Evolutionary conservation across 2,888 invertebrate genomes (phyloP), one percentile per base, ranked within the genome.

Genomic region (Campopleginae sp.): DNA sequence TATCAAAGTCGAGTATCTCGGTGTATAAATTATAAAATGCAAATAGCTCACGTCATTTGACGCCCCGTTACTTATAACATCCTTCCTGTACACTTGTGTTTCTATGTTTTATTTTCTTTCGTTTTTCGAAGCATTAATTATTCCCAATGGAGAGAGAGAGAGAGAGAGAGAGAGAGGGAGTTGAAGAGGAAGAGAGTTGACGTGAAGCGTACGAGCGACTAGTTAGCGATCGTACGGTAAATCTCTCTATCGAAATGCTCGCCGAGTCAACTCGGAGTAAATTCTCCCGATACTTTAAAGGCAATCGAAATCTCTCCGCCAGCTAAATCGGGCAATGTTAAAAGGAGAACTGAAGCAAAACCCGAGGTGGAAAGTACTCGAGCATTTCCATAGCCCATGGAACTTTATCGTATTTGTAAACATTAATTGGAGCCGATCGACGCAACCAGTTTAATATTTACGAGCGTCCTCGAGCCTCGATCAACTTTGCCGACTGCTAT

Each of bases 41-140:
- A 85, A 85, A 85, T 85, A 70, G 66, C 80, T 72, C 76, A 76
- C 84, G 80, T 75, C 80, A 85, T 72, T 76, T 72, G 85, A 80
- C 80, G 54, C 80, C 23, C 82, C 85, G 85, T 85, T 85, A 85
- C 76, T 82, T 80, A 77, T 82, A 54, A 82, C 85, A 85, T 85
- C 85, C 85, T 85, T 85, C 85, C 85, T 83, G 83, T 82, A 61
- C 76, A 80, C 79, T 81, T 82, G 48, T 82, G 46, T 80, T 75
- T 23, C 63, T 58, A 27, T 14, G 61, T 79, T 27, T 46, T 38
- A 38, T 61, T 58, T 44, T 78, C 27, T 54, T 54, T 68, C 12
- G 42, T 42, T 44, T 33, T 44, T 70, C 33, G 23, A 54, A 65
- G 76, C 85, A 68, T 83, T 82, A 83, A 86, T 82, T 86, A 80